Evolutionary conservation across 2,113 vertebrate genomes (phyloP).

Genomic region (Camarhynchus parvulus): DNA sequence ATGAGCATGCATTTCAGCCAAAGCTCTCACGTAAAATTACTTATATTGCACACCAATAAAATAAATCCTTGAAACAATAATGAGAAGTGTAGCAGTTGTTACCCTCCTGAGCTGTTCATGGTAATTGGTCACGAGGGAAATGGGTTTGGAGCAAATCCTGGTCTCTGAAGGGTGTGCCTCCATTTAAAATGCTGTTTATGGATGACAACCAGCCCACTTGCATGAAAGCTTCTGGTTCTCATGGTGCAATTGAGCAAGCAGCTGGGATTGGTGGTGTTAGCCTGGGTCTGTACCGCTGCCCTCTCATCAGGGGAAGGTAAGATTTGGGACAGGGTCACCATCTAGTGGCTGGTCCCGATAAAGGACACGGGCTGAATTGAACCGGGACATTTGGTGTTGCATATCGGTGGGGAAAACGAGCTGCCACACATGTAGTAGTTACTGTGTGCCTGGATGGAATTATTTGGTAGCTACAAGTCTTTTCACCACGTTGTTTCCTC

Average conservation of each 20-base stretch:
- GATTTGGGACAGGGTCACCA: conserved; percentile 17
- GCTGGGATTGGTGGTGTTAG: neutral
- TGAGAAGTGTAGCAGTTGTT: neutral
- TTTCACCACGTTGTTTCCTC: neutral
- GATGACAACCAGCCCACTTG: neutral
- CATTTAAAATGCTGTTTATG: neutral
- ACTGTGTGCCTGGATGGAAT: neutral
- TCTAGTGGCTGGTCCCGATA: conserved; percentile 21
- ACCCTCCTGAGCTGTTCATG: neutral
- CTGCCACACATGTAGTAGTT: neutral
- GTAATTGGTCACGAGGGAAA: neutral
- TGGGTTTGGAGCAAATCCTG: conserved; percentile 23
- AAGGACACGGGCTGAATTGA: neutral
- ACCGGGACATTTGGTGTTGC: neutral
- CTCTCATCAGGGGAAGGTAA: neutral
- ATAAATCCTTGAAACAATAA: conserved; percentile 30
- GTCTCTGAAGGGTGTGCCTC: neutral
- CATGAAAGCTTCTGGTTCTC: neutral
- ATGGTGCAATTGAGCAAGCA: neutral
- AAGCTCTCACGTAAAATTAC: neutral
- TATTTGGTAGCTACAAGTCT: neutral
- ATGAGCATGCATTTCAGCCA: neutral
- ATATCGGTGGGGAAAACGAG: neutral
- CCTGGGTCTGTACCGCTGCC: neutral
- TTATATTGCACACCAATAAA: neutral